A percentile compares a stretch with the other conserved stretches of the same genome.
Evolutionary conservation across 2,888 invertebrate species (phyloP).

Genomic region (Yponomeuta plumbellus): DNA sequence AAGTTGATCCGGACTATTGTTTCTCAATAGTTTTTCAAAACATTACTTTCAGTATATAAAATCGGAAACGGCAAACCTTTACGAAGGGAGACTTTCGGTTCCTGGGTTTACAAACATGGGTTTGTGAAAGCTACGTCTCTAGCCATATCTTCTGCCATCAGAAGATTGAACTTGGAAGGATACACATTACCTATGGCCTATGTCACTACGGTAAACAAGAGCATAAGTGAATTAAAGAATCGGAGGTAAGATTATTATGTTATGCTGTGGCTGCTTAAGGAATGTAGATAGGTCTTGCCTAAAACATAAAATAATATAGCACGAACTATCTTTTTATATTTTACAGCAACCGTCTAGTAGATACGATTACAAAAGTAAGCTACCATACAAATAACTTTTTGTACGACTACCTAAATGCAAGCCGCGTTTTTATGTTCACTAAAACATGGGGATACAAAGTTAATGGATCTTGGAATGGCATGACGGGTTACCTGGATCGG

Average conservation of each 20-base stretch:
- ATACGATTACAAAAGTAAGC: conserved; percentile 9
- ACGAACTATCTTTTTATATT: not conserved
- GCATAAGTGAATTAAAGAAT: not conserved
- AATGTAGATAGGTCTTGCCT: not conserved
- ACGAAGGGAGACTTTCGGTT: not conserved
- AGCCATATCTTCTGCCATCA: not conserved
- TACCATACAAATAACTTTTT: not conserved
- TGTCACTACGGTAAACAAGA: not conserved
- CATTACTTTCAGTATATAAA: conserved; percentile 10
- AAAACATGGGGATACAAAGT: conserved; percentile 49
- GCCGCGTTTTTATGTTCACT: conserved; percentile 32
- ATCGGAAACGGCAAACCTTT: not conserved
- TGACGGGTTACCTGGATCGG: conserved; percentile 41
- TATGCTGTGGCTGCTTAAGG: not conserved
- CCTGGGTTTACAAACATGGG: not conserved
- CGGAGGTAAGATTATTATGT: conserved; percentile 2
- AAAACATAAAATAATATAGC: not conserved
- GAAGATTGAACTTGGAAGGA: conserved; percentile 7
- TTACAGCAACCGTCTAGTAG: conserved; percentile 4
- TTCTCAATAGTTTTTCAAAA: no score
- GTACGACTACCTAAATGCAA: conserved; percentile 44
- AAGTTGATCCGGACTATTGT: no score
- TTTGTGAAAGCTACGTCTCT: not conserved
- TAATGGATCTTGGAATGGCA: conserved; percentile 52
- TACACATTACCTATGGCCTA: not conserved